These are phyloP conservation scores for Thymelicus lineola DNA, from an alignment of 2,888 invertebrate genomes.

Conservation along the genomic window DNA sequence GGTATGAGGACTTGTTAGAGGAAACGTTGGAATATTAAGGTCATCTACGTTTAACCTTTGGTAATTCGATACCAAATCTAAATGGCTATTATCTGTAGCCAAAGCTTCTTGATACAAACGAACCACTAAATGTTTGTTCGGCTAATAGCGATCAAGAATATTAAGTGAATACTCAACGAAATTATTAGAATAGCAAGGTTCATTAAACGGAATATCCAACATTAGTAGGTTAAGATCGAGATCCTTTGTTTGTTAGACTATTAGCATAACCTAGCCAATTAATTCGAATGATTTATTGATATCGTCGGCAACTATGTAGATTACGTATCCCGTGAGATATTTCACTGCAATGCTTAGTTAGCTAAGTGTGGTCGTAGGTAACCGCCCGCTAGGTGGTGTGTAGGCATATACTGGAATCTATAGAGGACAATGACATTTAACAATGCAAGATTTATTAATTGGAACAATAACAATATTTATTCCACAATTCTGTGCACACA, in stretches of 20 bases:
- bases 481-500: too few species aligned
- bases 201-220: slow-evolving; percentile 14
- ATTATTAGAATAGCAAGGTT: slow-evolving; percentile 8
- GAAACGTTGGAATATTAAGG: slow-evolving; percentile 3
- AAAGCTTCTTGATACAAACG: background rate
- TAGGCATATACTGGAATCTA: too few species aligned
- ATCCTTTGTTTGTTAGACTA: slow-evolving; percentile 22
- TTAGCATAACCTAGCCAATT: slow-evolving; percentile 26
- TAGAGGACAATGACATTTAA: too few species aligned
- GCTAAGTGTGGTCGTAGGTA: too few species aligned
- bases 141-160: slow-evolving; percentile 22
- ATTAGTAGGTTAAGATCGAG: slow-evolving; percentile 6
- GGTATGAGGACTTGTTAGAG: background rate
- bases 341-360: background rate
- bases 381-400: too few species aligned
- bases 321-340: slow-evolving; percentile 12
- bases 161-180: slow-evolving; percentile 5
- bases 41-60: background rate
- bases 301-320: slow-evolving; percentile 9
- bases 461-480: too few species aligned
- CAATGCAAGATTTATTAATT: too few species aligned
- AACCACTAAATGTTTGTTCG: slow-evolving; percentile 12
- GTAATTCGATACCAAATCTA: background rate
- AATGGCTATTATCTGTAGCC: background rate
- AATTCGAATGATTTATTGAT: slow-evolving; percentile 22